Base-by-base conservation (phyloP, 2,113 vertebrate genomes). In the Paradoxurus hermaphroditus region DNA sequence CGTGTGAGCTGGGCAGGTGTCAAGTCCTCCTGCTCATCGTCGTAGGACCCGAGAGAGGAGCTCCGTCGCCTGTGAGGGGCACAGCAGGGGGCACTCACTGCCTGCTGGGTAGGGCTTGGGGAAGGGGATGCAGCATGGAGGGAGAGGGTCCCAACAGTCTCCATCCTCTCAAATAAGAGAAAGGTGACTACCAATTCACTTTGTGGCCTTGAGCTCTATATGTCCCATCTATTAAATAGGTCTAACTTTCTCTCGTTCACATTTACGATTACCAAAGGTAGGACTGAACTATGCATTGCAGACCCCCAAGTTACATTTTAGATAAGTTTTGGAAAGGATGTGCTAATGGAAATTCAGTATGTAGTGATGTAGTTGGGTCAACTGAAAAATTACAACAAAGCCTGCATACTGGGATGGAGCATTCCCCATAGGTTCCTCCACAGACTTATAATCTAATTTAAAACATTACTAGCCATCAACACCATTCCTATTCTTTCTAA, bases 1-100 rank as follows among this genome's bases (percentile, higher is more conserved):
- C 99, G 99, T 0, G 99, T 99, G 97, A 99, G 99, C 82, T 99
- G 99, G 0, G 99, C 99, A 1, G 99, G 99, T 0, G 99, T 99
- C 95, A 99, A 97, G 96, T 99, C 99, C 93, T 99, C 99, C 67
- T 99, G 99, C 19, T 99, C 99, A 0, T 99, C 99, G 16, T 99
- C 99, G 0, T 99, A 99, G 96, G 99, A 99, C 1, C 99, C 99
- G 36, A 99, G 98, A 3, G 99, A 99, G 3, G 99, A 99, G 90
- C 99, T 99, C 59, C 99, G 98, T 53, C 99, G 99, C 98, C 99
- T 99, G 91, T 2, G 36, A 94, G 97, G 95, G 75, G 21, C 25
- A 78, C 0, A 4, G 23, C 1, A 1, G 0, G 36, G 59, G 73
- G 78, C 14, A 9, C 27, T 19, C 34, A 4, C 19, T 3, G 90